phyloP scores from a whole-genome alignment of 2,888 invertebrate species.

The Choristoneura rosaceana region DNA sequence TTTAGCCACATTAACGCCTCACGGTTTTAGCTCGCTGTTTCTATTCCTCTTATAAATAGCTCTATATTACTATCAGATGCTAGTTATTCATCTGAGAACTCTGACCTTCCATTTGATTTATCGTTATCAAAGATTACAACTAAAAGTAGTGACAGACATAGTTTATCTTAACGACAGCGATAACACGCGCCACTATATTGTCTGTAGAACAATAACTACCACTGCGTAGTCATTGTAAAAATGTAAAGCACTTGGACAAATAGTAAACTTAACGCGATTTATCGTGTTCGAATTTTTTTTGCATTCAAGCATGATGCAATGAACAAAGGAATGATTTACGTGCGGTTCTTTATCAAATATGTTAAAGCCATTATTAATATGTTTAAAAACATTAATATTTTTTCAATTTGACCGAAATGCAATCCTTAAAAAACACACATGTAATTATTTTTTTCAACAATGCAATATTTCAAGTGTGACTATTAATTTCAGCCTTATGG shows the following conservation, averaged over 20 bases:
- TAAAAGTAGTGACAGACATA: conserved; percentile 6
- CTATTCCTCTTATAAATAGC: too few species aligned
- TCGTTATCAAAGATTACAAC: conserved; percentile 39
- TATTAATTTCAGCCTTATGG: too few species aligned
- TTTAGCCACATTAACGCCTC: too few species aligned
- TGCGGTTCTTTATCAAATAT: background rate
- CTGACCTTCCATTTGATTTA: conserved; percentile 32
- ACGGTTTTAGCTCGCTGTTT: too few species aligned
- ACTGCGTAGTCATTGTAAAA: conserved; percentile 9
- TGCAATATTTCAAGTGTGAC: too few species aligned
- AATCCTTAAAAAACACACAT: too few species aligned
- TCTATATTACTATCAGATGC: background rate
- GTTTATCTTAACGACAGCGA: conserved; percentile 30
- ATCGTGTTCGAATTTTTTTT: background rate
- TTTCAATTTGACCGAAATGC: too few species aligned
- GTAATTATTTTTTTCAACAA: too few species aligned
- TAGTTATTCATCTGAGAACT: conserved; percentile 6
- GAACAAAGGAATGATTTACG: background rate
- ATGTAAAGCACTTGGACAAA: conserved; percentile 30
- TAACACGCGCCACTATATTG: conserved; percentile 21
- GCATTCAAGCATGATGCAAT: conserved; percentile 22
- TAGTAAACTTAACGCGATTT: conserved; percentile 7
- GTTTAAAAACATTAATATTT: too few species aligned
- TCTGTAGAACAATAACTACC: conserved; percentile 11
- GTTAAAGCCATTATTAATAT: background rate